Percentiles rank a stretch among this genome's conserved stretches.
Evolutionary conservation across 2,888 invertebrate species (phyloP).

Genomic region (Brenthis ino): DNA sequence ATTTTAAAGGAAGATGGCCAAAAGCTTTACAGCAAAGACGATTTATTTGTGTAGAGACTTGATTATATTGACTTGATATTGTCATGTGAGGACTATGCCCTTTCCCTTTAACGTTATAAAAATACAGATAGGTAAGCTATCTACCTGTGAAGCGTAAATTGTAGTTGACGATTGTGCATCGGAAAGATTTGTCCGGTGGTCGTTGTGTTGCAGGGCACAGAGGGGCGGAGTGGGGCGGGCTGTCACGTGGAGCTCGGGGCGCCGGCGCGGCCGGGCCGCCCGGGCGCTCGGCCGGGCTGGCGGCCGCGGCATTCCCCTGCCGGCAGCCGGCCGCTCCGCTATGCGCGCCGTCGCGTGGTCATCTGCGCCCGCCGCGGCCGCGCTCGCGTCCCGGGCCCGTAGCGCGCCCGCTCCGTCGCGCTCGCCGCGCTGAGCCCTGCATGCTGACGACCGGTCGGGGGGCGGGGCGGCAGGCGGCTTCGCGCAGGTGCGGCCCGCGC

Average conservation of each 20-base stretch:
- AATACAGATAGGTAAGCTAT: constrained; percentile 30
- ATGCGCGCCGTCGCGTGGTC: constrained; percentile 64
- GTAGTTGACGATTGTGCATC: constrained; percentile 74
- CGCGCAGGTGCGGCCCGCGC: constrained; percentile 75
- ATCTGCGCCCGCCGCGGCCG: constrained; percentile 61
- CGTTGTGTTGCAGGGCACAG: constrained; percentile 47
- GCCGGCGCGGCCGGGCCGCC: constrained; percentile 78
- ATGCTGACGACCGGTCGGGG: constrained; percentile 68
- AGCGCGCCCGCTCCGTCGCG: constrained; percentile 64
- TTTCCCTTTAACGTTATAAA: background rate
- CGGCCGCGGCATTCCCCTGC: constrained; percentile 73
- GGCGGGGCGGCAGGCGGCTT: constrained; percentile 71
- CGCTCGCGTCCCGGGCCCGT: constrained; percentile 67
- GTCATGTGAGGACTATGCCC: background rate
- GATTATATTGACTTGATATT: too few species aligned
- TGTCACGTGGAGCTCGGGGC: constrained; percentile 59
- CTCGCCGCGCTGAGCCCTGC: constrained; percentile 67
- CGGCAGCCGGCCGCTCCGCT: constrained; percentile 67
- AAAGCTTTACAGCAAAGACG: too few species aligned
- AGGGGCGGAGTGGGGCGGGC: constrained; percentile 51
- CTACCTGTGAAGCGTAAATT: constrained; percentile 59
- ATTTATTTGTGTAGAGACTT: too few species aligned
- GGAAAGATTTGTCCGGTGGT: constrained; percentile 65
- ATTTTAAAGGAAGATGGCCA: too few species aligned
- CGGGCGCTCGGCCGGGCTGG: constrained; percentile 63